Base-by-base conservation (phyloP, 2,888 invertebrate species). In the Nebria salina region DNA sequence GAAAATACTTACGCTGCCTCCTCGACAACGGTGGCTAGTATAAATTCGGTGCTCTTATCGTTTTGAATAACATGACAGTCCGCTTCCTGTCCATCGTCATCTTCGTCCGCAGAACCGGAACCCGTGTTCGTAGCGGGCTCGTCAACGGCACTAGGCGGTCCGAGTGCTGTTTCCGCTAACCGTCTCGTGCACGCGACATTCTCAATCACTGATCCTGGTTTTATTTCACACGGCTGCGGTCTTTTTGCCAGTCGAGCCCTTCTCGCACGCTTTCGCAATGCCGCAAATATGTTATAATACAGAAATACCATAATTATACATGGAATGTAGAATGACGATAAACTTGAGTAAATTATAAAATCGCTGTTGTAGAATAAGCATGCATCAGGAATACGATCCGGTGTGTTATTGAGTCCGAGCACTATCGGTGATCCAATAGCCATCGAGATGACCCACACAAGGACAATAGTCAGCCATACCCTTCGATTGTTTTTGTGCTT, bases 301-400 rank as follows among this genome's bases (percentile, higher is more conserved):
- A 99, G 94, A 89, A 96, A 96, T 89, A 99, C 96, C 98, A 99
- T 99, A 88, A 98, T 96, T 88, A 98, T 94, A 89, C 98, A 97
- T 65, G 99, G 99, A 87, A 99, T 98, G 90, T 98, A 99, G 93
- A 99, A 99, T 86, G 99, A 99, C 84, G 97, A 97, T 85, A 99
- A 92, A 78, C 99, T 99, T 13, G 98, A 99, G 90, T 97, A 98
- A 87, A 99, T 96, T 88, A 99, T 96, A 90, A 99, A 99, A 90
- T 98, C 97, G 85, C 97, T 95, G 90, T 98, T 99, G 91, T 98
- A 98, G 92, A 99, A 98, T 85, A 96, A 93, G 90, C 99, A 99
- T 86, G 95, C 93, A 88, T 95, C 94, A 83, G 94, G 93, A 86
- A 93, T 92, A 83, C 97, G 91, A 87, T 96, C 94, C 0, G 96